Conservation (phyloP, 2,797 vertebrate species). For the Chromis chromis region DNA sequence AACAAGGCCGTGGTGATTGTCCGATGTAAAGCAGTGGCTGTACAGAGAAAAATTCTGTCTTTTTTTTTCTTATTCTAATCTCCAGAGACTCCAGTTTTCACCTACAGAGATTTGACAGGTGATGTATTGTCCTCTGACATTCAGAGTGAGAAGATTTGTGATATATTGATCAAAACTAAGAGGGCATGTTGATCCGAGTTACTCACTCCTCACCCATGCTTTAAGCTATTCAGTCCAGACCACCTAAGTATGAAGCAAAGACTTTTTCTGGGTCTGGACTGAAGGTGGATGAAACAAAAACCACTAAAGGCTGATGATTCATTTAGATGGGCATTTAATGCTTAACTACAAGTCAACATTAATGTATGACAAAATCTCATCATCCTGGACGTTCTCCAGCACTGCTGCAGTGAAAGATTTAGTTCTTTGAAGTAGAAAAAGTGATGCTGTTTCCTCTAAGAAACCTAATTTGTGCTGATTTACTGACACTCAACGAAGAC, state of each 20-base stretch:
- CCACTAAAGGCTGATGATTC: conserved; percentile 13
- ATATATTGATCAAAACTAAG: conserved; percentile 29
- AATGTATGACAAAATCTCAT: conserved; percentile 7
- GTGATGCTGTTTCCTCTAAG: no score
- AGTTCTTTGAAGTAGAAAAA: conserved; percentile 10
- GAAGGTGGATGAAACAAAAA: conserved; percentile 45
- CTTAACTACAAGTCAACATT: conserved; percentile 30
- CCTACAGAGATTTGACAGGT: conserved; percentile 66
- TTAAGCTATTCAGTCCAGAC: conserved; percentile 27
- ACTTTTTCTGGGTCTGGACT: conserved; percentile 40
- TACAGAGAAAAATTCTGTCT: conserved; percentile 73
- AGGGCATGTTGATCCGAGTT: conserved; percentile 34
- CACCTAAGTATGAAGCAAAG: conserved; percentile 39
- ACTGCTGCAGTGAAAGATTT: conserved; percentile 1
- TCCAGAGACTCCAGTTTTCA: conserved; percentile 73
- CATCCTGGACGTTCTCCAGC: conserved; percentile 5
- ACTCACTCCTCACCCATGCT: conserved; percentile 22
- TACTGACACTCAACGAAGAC: conserved; percentile 6
- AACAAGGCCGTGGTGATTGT: conserved; percentile 44
- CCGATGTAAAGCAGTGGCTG: conserved; percentile 47
- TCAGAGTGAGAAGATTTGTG: conserved; percentile 73
- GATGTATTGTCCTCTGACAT: conserved; percentile 78
- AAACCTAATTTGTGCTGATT: background rate
- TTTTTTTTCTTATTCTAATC: conserved; percentile 83
- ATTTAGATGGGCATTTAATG: conserved; percentile 29